phyloP scores from a whole-genome alignment of 2,888 invertebrate genomes.

The Invenusta paracnida region DNA sequence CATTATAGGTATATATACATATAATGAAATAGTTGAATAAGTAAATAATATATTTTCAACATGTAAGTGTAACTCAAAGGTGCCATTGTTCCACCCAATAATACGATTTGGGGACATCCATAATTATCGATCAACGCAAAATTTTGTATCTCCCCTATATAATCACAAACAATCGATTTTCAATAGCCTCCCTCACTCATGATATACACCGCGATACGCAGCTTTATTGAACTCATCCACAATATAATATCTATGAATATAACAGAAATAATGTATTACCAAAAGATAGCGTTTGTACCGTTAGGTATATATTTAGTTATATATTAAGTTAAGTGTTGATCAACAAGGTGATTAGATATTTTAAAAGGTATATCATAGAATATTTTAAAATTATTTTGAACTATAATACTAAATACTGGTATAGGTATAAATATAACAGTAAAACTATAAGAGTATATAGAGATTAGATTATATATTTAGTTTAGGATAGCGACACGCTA shows the following conservation, averaged over 20 bases:
- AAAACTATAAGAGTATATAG: background rate
- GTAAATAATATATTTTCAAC: slow-evolving; percentile 6
- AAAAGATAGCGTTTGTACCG: background rate
- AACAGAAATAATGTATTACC: slow-evolving; percentile 18
- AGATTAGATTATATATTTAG: no score
- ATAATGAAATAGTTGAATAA: slow-evolving; percentile 11
- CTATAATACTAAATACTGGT: slow-evolving; percentile 14
- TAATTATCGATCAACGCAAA: background rate
- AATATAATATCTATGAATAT: slow-evolving; percentile 17
- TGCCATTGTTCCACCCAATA: slow-evolving; percentile 15
- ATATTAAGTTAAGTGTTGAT: background rate
- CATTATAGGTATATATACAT: background rate
- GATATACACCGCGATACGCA: slow-evolving; percentile 19
- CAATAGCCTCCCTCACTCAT: slow-evolving; percentile 5
- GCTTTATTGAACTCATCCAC: slow-evolving; percentile 14
- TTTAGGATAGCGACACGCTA: background rate
- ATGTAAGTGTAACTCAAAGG: background rate
- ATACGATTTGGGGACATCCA: slow-evolving; percentile 10
- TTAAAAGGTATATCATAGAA: background rate
- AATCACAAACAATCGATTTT: slow-evolving; percentile 29
- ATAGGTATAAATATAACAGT: slow-evolving; percentile 16
- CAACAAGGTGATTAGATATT: slow-evolving; percentile 15
- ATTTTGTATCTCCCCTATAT: slow-evolving; percentile 17
- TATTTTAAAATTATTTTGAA: background rate
- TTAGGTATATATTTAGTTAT: background rate